These are phyloP conservation scores for Julus scanicus DNA, from an alignment of 2,888 invertebrate genomes.

Conservation along the genomic window DNA sequence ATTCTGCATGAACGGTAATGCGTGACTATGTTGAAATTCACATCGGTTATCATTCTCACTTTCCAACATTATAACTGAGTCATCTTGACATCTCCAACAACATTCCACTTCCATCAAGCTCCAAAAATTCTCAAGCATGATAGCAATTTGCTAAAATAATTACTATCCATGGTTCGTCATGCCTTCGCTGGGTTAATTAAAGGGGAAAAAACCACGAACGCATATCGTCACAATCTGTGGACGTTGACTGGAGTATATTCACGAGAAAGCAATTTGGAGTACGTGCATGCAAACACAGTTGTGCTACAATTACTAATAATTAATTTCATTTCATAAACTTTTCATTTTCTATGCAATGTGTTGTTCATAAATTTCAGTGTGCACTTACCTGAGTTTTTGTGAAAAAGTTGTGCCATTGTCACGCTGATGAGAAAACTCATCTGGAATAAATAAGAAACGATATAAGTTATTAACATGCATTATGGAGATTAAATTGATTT, in stretches of 20 bases:
- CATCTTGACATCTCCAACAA: slow-evolving; percentile 37
- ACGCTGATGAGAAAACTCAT: slow-evolving; percentile 54
- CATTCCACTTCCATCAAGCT: slow-evolving; percentile 11
- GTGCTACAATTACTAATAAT: background rate
- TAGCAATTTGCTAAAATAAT: slow-evolving; percentile 25
- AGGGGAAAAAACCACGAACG: background rate
- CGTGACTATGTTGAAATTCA: slow-evolving; percentile 9
- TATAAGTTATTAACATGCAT: background rate
- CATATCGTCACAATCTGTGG: background rate
- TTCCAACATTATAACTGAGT: slow-evolving; percentile 2
- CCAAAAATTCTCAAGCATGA: slow-evolving; percentile 8
- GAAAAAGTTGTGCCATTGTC: slow-evolving; percentile 53
- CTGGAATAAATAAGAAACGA: slow-evolving; percentile 42
- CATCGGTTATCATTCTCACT: slow-evolving; percentile 33
- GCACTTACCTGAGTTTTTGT: slow-evolving; percentile 51
- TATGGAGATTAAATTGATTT: background rate
- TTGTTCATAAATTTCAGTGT: background rate
- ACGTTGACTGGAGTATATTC: background rate
- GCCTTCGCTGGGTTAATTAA: background rate
- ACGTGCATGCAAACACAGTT: background rate
- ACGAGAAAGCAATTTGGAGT: background rate
- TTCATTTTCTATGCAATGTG: background rate
- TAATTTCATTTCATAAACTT: background rate
- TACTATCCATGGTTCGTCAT: slow-evolving; percentile 37
- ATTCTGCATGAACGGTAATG: slow-evolving; percentile 39